Percentiles rank a stretch among this genome's conserved stretches.
phyloP scores from a whole-genome alignment of 2,797 vertebrate species.

The Phyllotis vaccarum region DNA sequence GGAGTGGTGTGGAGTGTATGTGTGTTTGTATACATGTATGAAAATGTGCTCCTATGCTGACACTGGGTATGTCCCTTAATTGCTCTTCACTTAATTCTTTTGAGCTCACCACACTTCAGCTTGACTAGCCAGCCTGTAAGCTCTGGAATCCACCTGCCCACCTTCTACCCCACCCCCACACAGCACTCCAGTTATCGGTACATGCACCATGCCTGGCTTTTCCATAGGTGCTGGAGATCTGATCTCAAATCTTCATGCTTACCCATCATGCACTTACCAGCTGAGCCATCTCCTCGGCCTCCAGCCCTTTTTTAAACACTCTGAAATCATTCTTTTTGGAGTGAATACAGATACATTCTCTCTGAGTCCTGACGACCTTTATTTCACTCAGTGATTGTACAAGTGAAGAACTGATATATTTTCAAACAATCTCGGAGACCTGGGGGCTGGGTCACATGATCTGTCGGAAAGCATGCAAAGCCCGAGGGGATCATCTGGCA shows the following conservation, averaged over 20 bases:
- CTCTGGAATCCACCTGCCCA: neutral
- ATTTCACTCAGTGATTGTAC: neutral
- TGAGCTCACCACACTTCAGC: neutral
- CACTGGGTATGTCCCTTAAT: neutral
- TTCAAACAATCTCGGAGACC: constrained; percentile 38
- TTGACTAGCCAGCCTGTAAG: neutral
- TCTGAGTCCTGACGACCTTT: neutral
- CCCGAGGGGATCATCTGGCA: neutral
- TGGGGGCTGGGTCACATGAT: neutral
- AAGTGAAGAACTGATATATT: neutral
- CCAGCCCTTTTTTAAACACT: neutral
- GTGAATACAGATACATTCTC: neutral
- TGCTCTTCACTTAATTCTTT: neutral
- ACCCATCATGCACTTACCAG: neutral
- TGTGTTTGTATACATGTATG: neutral
- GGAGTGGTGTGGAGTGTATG: neutral
- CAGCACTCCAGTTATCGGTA: neutral
- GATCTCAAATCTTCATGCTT: neutral
- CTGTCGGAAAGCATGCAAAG: neutral
- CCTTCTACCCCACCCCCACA: too few species aligned
- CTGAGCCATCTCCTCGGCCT: neutral
- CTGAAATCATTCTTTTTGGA: neutral
- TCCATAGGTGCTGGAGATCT: neutral
- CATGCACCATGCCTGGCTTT: neutral
- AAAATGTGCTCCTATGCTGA: neutral